Percentiles rank a stretch among this genome's conserved stretches.
These are phyloP conservation scores for Hetaerina titia DNA, from an alignment of 2,888 invertebrate species.

Conservation along the genomic window DNA sequence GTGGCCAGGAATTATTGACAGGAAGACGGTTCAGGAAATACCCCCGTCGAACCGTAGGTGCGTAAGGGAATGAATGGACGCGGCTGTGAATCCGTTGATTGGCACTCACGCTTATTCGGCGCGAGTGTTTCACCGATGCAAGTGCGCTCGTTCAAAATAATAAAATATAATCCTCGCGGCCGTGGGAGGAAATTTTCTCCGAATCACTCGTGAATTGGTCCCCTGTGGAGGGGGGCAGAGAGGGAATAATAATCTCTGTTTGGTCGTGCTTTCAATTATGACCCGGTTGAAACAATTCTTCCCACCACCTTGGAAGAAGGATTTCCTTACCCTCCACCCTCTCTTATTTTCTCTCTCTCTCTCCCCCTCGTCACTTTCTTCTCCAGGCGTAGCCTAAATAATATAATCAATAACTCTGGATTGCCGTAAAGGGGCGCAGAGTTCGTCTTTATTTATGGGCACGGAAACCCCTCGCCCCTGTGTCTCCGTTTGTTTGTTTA, in stretches of 20 bases:
- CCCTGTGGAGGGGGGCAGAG: not conserved
- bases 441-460: not conserved
- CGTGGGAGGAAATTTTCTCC: too few relatives aligned
- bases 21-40: too few relatives aligned
- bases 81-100: too few relatives aligned
- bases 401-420: not conserved
- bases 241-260: not conserved
- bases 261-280: not conserved
- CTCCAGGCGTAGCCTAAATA: not conserved
- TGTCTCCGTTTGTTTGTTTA: not conserved
- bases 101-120: too few relatives aligned
- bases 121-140: too few relatives aligned
- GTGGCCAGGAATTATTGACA: too few relatives aligned
- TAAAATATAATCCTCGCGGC: too few relatives aligned
- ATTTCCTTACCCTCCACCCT: not conserved
- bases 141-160: too few relatives aligned
- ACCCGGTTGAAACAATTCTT: not conserved
- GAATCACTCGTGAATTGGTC: too few relatives aligned
- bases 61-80: too few relatives aligned
- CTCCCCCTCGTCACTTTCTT: not conserved
- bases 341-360: not conserved
- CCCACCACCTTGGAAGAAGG: too few relatives aligned
- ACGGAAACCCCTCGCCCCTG: not conserved
- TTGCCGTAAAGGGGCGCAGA: not conserved
- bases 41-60: too few relatives aligned